A percentile compares a stretch with the other conserved stretches of the same genome.
Conservation (phyloP, 1,140 invertebrate species). For the Sycobia sp. region DNA sequence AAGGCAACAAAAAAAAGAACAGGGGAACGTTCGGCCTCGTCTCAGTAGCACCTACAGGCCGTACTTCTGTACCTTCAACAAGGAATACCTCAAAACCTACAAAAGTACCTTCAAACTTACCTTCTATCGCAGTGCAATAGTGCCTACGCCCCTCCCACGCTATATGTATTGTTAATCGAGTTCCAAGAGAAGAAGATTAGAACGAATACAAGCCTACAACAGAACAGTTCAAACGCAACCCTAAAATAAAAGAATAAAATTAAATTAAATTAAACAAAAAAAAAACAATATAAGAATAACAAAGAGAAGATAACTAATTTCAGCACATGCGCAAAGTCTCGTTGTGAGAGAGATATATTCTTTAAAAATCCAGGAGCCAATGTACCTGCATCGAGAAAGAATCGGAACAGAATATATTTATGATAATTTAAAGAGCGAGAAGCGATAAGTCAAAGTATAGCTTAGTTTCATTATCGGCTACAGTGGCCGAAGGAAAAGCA, state of each 20-base stretch:
- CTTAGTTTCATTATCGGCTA: conserved; percentile 16
- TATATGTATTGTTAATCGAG: conserved; percentile 38
- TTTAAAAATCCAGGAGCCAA: too few relatives aligned
- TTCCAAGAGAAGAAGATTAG: conserved; percentile 32
- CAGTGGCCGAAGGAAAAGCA: background rate
- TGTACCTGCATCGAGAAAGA: too few relatives aligned
- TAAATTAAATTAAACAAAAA: too few relatives aligned
- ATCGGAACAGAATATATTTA: conserved; percentile 25
- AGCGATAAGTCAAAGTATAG: conserved; percentile 7
- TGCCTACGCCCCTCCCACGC: conserved; percentile 53
- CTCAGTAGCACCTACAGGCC: too few relatives aligned
- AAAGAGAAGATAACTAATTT: too few relatives aligned
- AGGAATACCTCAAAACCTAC: conserved; percentile 61
- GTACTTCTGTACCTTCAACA: conserved; percentile 53
- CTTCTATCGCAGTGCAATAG: conserved; percentile 58
- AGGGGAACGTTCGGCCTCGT: too few relatives aligned
- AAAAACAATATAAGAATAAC: too few relatives aligned
- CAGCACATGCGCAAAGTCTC: too few relatives aligned
- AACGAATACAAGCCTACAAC: conserved; percentile 1
- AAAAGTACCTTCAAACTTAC: conserved; percentile 60
- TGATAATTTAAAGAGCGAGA: conserved; percentile 3
- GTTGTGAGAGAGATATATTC: too few relatives aligned
- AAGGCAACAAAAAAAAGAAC: conserved; percentile 16
- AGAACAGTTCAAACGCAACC: conserved; percentile 23
- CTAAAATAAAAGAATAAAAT: conserved; percentile 16